Percentiles rank a stretch among this genome's conserved stretches.
phyloP scores from a whole-genome alignment of 2,113 vertebrate genomes.

The Colaptes auratus region DNA sequence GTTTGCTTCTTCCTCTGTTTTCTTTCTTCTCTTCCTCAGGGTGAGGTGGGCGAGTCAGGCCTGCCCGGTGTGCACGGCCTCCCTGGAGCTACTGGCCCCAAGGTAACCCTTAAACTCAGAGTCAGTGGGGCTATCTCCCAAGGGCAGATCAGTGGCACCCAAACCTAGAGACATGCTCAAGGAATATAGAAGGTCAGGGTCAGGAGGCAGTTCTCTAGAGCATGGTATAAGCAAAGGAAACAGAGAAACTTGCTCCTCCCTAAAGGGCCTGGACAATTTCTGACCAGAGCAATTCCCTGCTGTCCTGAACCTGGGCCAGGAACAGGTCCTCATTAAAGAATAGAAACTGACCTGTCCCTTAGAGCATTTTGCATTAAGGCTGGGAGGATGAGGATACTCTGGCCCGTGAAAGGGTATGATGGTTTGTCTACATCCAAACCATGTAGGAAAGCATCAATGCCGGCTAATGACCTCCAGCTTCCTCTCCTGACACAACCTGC shows the following conservation, averaged over 20 bases:
- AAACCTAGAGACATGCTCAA: background rate
- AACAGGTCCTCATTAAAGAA: accelerated
- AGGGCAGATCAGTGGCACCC: background rate
- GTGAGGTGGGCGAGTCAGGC: slow-evolving; percentile 80
- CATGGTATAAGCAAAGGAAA: accelerated
- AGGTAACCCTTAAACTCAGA: slow-evolving; percentile 71
- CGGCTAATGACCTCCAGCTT: background rate
- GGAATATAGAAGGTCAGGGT: background rate
- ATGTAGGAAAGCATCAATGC: accelerated
- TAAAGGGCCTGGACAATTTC: background rate
- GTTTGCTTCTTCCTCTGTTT: background rate
- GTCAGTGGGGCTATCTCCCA: background rate
- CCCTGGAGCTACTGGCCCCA: slow-evolving; percentile 79
- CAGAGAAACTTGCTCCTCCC: background rate
- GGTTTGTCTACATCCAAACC: background rate
- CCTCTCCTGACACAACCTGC: background rate
- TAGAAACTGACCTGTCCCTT: background rate
- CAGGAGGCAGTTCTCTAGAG: background rate
- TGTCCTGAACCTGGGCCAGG: background rate
- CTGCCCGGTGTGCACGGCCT: slow-evolving; percentile 69
- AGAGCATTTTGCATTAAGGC: background rate
- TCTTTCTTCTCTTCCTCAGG: slow-evolving; percentile 73
- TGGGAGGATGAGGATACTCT: background rate
- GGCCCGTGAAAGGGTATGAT: background rate
- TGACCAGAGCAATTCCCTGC: background rate